Conservation (phyloP, 1,140 invertebrate species). For the Vanessa atalanta region DNA sequence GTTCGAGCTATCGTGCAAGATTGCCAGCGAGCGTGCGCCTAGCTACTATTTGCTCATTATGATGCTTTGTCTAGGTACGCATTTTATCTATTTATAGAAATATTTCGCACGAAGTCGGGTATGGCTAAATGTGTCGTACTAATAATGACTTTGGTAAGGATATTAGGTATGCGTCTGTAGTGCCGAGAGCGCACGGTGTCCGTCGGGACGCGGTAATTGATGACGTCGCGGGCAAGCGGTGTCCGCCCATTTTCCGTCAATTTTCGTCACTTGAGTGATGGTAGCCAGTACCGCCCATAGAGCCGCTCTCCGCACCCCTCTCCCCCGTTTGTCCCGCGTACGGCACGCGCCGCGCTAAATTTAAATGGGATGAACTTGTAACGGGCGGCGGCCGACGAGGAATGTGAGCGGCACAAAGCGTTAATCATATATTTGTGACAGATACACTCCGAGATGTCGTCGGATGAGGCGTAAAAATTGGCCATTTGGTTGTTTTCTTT, state of each 20-base stretch:
- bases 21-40: slow-evolving; percentile 57
- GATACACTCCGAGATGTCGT: slow-evolving; percentile 64
- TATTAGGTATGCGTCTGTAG: slow-evolving; percentile 68
- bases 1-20: slow-evolving; percentile 66
- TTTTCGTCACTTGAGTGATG: slow-evolving; percentile 81
- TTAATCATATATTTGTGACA: slow-evolving; percentile 79
- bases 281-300: slow-evolving; percentile 68
- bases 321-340: slow-evolving; percentile 46
- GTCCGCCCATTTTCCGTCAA: slow-evolving; percentile 81
- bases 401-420: slow-evolving; percentile 67
- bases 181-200: slow-evolving; percentile 65
- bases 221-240: slow-evolving; percentile 76
- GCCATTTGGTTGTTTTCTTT: slow-evolving; percentile 36
- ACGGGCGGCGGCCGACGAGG: slow-evolving; percentile 63
- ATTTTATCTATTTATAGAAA: slow-evolving; percentile 41
- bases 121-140: slow-evolving; percentile 37
- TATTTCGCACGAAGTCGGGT: slow-evolving; percentile 14
- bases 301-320: slow-evolving; percentile 33
- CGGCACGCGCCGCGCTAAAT: slow-evolving; percentile 78
- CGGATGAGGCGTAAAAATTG: slow-evolving; percentile 43
- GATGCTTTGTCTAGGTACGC: slow-evolving; percentile 30
- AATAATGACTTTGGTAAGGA: slow-evolving; percentile 56
- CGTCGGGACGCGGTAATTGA: slow-evolving; percentile 76
- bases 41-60: slow-evolving; percentile 64
- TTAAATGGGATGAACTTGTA: slow-evolving; percentile 80